Conservation (phyloP, 2,113 vertebrate species). For the Thalassarche chlororhynchos region DNA sequence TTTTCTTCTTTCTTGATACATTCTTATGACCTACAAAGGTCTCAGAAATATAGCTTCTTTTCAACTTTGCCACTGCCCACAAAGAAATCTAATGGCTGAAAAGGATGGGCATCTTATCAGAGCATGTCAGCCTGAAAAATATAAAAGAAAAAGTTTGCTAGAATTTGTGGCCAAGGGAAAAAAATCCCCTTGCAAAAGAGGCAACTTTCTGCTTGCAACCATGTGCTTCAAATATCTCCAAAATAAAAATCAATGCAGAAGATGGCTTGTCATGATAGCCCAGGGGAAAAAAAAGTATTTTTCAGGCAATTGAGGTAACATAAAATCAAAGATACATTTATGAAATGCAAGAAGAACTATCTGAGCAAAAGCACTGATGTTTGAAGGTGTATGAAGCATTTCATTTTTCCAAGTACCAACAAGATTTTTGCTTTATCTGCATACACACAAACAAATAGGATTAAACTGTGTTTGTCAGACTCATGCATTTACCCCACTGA, state of each 20-base stretch:
- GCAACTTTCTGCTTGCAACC: background rate
- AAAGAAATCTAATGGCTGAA: constrained; percentile 9
- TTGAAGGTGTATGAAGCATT: background rate
- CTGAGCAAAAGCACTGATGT: background rate
- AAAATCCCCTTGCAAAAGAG: background rate
- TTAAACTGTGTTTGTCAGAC: background rate
- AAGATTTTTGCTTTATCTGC: background rate
- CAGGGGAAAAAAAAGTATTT: background rate
- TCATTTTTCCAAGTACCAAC: background rate
- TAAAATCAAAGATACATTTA: background rate
- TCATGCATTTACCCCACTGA: background rate
- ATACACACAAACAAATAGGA: background rate
- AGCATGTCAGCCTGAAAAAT: background rate
- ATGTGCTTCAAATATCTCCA: background rate
- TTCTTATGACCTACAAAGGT: constrained; percentile 16
- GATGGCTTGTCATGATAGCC: background rate
- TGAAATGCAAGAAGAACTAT: background rate
- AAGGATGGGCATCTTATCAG: background rate
- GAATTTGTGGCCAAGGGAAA: background rate
- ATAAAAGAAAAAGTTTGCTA: background rate
- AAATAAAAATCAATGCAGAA: constrained; percentile 28
- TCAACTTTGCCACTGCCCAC: background rate
- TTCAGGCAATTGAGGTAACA: background rate
- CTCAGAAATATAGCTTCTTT: constrained; percentile 12
- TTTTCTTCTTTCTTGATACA: background rate